Percentiles rank a stretch among this genome's conserved stretches.
phyloP scores from a whole-genome alignment of 2,888 invertebrate genomes.

The Eristalinus aeneus region DNA sequence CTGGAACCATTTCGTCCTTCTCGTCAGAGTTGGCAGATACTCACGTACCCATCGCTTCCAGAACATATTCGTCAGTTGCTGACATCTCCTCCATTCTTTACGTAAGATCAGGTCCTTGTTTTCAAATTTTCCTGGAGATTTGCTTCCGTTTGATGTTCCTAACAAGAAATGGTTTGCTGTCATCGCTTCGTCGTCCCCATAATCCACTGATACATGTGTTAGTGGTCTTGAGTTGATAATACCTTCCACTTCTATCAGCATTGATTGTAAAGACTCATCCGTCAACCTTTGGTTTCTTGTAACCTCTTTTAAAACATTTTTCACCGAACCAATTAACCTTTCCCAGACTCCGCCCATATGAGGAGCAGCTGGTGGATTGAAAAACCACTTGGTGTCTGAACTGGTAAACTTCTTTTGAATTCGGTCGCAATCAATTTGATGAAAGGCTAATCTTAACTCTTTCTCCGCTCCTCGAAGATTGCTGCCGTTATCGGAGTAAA shows the following conservation, averaged over 20 bases:
- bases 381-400: not conserved
- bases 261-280: not conserved
- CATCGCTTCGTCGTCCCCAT: too few species aligned
- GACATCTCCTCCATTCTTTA: too few species aligned
- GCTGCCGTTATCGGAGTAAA: not conserved
- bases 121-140: too few species aligned
- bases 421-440: not conserved
- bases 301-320: not conserved
- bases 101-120: too few species aligned
- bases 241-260: not conserved
- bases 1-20: too few species aligned
- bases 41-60: too few species aligned
- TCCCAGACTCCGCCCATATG: not conserved
- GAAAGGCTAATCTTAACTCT: not conserved
- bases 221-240: too few species aligned
- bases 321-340: not conserved
- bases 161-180: conserved; percentile 44
- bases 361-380: not conserved
- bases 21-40: too few species aligned
- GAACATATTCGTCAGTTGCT: too few species aligned
- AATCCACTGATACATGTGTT: too few species aligned
- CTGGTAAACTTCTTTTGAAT: not conserved
- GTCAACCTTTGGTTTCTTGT: not conserved
- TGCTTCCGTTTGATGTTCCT: conserved; percentile 33
- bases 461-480: not conserved